phyloP scores from a whole-genome alignment of 2,888 invertebrate genomes.

The Celastrina argiolus region DNA sequence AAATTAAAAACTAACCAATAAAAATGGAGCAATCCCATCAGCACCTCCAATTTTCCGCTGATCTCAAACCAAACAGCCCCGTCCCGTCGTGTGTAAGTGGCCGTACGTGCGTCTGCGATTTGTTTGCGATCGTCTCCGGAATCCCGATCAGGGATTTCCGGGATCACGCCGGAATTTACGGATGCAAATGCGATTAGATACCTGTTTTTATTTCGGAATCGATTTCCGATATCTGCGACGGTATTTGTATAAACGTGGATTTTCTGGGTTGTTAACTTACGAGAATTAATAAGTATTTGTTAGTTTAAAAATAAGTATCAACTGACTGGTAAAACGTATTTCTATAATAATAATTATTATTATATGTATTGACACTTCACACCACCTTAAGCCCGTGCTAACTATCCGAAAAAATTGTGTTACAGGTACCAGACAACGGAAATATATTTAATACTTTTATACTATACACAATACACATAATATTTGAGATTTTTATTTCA shows the following conservation, averaged over 20 bases:
- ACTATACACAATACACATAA: too few species aligned
- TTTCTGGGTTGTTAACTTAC: neutral
- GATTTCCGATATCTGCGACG: neutral
- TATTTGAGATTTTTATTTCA: too few species aligned
- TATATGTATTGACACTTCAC: too few species aligned
- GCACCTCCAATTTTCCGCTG: slow-evolving; percentile 3
- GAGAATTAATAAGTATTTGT: too few species aligned
- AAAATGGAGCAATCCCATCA: neutral
- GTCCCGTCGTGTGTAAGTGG: slow-evolving; percentile 22
- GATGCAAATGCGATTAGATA: slow-evolving; percentile 22
- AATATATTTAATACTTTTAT: too few species aligned
- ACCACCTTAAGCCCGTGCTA: too few species aligned
- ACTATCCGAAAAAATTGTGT: too few species aligned
- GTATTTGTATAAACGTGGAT: neutral
- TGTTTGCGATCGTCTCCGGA: slow-evolving; percentile 44
- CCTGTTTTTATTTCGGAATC: slow-evolving; percentile 11
- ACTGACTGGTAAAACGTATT: too few species aligned
- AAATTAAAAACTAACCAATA: neutral
- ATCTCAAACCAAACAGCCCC: neutral
- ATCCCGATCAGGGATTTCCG: slow-evolving; percentile 50
- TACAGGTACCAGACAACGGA: too few species aligned
- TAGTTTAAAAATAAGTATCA: too few species aligned
- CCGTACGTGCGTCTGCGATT: slow-evolving; percentile 36
- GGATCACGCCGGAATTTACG: slow-evolving; percentile 40
- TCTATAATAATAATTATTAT: too few species aligned